A percentile compares a stretch with the other conserved stretches of the same genome.
phyloP scores from a whole-genome alignment of 2,113 vertebrate genomes.

The Phalacrocorax aristotelis region DNA sequence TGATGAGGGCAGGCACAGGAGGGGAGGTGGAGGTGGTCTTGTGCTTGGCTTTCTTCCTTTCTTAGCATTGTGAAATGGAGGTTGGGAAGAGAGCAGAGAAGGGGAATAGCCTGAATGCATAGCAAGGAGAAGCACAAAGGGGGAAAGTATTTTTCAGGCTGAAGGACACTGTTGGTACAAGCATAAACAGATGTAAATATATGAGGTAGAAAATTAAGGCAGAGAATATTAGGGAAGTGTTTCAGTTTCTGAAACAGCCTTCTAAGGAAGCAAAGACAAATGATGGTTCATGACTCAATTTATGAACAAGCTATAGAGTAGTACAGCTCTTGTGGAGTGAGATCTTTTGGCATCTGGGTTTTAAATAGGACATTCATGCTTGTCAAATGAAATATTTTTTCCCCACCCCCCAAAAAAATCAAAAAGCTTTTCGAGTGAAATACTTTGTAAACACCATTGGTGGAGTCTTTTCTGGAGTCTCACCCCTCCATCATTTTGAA shows the following conservation, averaged over 20 bases:
- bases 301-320: not conserved
- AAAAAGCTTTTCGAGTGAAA: not conserved
- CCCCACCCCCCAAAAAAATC: not conserved
- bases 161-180: not conserved
- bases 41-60: not conserved
- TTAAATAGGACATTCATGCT: not conserved
- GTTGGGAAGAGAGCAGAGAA: not conserved
- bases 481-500: not conserved
- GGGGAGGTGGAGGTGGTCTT: not conserved
- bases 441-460: not conserved
- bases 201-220: not conserved
- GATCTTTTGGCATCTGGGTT: not conserved
- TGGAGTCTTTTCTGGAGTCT: not conserved
- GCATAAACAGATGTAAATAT: not conserved
- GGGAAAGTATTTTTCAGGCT: not conserved
- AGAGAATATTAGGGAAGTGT: not conserved
- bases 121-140: not conserved
- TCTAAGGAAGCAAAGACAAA: not conserved
- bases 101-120: not conserved
- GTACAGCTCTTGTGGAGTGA: not conserved
- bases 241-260: not conserved
- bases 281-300: not conserved
- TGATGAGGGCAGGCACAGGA: accelerated
- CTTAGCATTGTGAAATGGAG: not conserved
- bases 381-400: not conserved